Evolutionary conservation across 2,797 vertebrate genomes (phyloP).

Genomic region (Sebastiscus albofasciatus): DNA sequence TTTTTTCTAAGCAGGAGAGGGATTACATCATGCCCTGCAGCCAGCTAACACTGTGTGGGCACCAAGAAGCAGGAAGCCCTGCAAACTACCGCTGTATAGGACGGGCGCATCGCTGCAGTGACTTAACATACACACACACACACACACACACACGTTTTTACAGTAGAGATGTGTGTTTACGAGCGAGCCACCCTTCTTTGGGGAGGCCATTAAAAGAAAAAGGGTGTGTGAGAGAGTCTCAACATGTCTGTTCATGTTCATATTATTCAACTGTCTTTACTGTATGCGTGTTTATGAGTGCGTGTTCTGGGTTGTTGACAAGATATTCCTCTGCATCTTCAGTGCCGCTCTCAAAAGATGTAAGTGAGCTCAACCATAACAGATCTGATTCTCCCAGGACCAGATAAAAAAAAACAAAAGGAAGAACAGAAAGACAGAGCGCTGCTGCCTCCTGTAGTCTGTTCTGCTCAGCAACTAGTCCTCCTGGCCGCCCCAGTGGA

Average conservation of each 20-base stretch:
- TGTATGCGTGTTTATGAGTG: neutral
- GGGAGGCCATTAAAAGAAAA: conserved; percentile 41
- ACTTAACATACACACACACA: neutral
- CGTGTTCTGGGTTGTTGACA: conserved; percentile 12
- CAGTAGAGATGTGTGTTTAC: neutral
- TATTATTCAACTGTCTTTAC: conserved; percentile 11
- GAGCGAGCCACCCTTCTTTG: conserved; percentile 17
- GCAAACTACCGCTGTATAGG: conserved; percentile 14
- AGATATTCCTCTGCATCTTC: conserved; percentile 38
- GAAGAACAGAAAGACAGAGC: neutral
- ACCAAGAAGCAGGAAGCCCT: conserved; percentile 25
- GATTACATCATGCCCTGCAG: conserved; percentile 71
- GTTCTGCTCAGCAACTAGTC: conserved; percentile 7
- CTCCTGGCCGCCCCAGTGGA: neutral
- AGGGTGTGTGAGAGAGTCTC: neutral
- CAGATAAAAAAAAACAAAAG: conserved; percentile 17
- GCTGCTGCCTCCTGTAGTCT: neutral
- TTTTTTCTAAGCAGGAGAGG: conserved; percentile 42
- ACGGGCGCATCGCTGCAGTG: conserved; percentile 7
- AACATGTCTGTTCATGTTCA: conserved; percentile 15
- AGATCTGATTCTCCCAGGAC: conserved; percentile 26
- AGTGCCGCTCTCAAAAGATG: conserved; percentile 32
- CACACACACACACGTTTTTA: neutral
- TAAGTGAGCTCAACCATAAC: conserved; percentile 34
- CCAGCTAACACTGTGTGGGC: conserved; percentile 42